phyloP scores from a whole-genome alignment of 2,797 vertebrate species.

The Phrynocephalus forsythii region DNA sequence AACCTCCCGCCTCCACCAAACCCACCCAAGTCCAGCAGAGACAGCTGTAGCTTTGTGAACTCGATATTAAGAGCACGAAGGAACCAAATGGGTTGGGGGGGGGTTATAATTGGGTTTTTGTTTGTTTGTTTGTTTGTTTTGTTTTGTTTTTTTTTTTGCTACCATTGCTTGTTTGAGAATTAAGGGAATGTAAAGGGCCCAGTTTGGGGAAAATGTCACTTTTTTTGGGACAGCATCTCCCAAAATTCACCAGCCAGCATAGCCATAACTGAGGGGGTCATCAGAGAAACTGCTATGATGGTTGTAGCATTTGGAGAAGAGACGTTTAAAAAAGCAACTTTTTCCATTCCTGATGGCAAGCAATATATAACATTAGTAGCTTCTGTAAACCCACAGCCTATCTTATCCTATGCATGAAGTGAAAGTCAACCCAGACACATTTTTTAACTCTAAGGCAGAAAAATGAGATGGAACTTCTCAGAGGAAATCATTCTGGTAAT shows the following conservation, averaged over 20 bases:
- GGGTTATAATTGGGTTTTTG: too few relatives aligned
- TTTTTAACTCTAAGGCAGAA: background rate
- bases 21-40: constrained; percentile 75
- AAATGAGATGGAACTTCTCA: too few relatives aligned
- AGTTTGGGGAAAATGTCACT: background rate
- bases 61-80: background rate
- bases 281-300: too few relatives aligned
- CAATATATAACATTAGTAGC: background rate
- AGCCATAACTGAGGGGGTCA: too few relatives aligned
- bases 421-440: background rate
- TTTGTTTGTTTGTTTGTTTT: background rate
- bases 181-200: background rate
- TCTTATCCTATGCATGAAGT: too few relatives aligned
- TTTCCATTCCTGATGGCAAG: too few relatives aligned
- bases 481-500: background rate
- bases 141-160: background rate
- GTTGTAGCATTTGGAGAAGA: too few relatives aligned
- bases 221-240: too few relatives aligned
- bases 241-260: too few relatives aligned
- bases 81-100: constrained; percentile 5
- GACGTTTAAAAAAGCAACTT: too few relatives aligned
- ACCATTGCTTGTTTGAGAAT: background rate
- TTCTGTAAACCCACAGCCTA: too few relatives aligned
- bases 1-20: constrained; percentile 75
- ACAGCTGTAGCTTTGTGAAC: background rate